A percentile compares a stretch with the other conserved stretches of the same genome.
Evolutionary conservation across 2,113 vertebrate species (phyloP).

Genomic region (Rhegmatorhina hoffmannsi): DNA sequence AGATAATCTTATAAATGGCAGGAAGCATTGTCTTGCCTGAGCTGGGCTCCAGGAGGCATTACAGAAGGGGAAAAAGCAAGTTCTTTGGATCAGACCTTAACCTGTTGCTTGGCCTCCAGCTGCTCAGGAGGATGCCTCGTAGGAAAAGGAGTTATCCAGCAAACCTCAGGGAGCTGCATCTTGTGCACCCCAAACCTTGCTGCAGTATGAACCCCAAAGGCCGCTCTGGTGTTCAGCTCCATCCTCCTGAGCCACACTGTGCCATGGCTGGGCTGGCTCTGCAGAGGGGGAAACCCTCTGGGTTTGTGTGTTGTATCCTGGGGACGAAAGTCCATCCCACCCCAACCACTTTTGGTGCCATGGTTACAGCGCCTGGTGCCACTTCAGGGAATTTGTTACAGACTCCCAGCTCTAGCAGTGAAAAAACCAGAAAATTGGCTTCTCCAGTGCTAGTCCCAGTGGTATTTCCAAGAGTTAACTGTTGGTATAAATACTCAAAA

Average conservation of each 20-base stretch:
- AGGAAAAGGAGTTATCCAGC: not conserved
- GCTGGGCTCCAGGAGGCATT: not conserved
- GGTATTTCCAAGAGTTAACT: not conserved
- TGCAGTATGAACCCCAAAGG: not conserved
- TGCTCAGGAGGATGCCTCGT: not conserved
- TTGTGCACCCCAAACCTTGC: not conserved
- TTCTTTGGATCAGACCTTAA: not conserved
- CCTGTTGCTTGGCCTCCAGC: not conserved
- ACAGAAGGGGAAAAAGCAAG: not conserved
- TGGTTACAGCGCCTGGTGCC: not conserved
- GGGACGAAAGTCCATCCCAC: not conserved
- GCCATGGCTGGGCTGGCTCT: not conserved
- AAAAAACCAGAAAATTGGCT: not conserved
- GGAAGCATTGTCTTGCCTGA: not conserved
- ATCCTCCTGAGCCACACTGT: fast-evolving
- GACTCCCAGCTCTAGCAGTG: not conserved
- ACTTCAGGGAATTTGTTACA: not conserved
- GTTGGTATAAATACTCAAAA: not conserved
- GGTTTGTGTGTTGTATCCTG: fast-evolving
- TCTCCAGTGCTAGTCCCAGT: not conserved
- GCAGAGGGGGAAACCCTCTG: not conserved
- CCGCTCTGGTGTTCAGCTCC: not conserved
- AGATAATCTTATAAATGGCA: not conserved
- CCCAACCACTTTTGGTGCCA: not conserved
- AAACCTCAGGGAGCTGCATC: not conserved